phyloP scores from a whole-genome alignment of 2,888 invertebrate genomes.

The Tupiocoris notatus region DNA sequence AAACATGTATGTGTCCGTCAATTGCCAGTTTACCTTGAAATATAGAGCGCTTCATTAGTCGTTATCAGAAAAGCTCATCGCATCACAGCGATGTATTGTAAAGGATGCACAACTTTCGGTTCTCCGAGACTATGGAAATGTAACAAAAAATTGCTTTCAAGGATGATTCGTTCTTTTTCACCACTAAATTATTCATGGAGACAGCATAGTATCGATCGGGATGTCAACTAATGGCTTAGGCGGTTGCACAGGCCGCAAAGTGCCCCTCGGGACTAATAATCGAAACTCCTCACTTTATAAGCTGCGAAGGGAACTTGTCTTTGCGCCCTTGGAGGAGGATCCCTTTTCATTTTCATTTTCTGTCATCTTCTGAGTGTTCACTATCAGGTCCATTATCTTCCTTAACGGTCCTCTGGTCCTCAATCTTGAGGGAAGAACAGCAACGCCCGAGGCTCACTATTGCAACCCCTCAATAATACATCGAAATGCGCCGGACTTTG shows the following conservation, averaged over 20 bases:
- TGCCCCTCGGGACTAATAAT: conserved; percentile 32
- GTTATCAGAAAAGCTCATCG: too few relatives aligned
- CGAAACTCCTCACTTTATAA: conserved; percentile 5
- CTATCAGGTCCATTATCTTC: conserved; percentile 18
- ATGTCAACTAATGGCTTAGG: conserved; percentile 21
- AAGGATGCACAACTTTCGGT: too few relatives aligned
- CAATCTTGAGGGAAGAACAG: not conserved
- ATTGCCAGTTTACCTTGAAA: too few relatives aligned
- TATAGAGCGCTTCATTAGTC: too few relatives aligned
- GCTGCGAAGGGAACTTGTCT: conserved; percentile 1
- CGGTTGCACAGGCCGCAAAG: conserved; percentile 24
- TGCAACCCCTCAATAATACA: not conserved
- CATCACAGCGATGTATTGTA: too few relatives aligned
- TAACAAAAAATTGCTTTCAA: conserved; percentile 1
- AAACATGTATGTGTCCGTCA: too few relatives aligned
- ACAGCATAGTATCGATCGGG: conserved; percentile 15
- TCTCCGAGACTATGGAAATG: too few relatives aligned
- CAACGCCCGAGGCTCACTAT: not conserved
- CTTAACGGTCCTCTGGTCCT: conserved; percentile 1
- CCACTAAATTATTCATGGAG: conserved; percentile 21
- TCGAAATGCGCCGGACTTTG: conserved; percentile 12
- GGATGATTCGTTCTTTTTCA: not conserved
- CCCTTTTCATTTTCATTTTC: conserved; percentile 27
- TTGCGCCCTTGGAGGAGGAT: conserved; percentile 16
- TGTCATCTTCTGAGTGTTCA: conserved; percentile 23